Percentiles rank a stretch among this genome's conserved stretches.
phyloP scores from a whole-genome alignment of 2,888 invertebrate genomes.

The Ennomos erosarius region DNA sequence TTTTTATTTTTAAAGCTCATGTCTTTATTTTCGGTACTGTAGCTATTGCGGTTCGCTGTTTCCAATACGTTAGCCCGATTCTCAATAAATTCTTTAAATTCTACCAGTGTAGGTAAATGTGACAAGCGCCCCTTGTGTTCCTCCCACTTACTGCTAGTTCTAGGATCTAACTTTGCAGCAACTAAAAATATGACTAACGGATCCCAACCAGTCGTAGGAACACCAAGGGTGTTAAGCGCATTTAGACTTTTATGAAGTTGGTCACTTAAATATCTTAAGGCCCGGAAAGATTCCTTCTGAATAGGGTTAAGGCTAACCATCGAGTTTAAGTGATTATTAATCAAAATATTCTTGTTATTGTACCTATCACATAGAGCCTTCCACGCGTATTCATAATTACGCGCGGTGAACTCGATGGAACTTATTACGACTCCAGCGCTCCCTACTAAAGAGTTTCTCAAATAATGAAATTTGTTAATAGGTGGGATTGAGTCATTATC shows the following conservation, averaged over 20 bases:
- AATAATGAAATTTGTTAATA: background rate
- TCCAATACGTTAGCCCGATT: conserved; percentile 3
- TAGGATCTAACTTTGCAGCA: conserved; percentile 15
- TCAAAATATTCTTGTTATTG: conserved; percentile 23
- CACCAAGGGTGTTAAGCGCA: background rate
- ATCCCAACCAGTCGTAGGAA: conserved; percentile 3
- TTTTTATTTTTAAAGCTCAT: background rate
- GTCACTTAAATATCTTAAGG: conserved; percentile 19
- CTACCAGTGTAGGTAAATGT: conserved; percentile 1
- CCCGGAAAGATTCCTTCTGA: conserved; percentile 13
- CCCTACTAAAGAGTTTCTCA: background rate
- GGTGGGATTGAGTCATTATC: background rate
- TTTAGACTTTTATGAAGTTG: conserved; percentile 6
- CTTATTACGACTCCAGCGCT: background rate
- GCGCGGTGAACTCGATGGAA: background rate
- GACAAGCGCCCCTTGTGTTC: conserved; percentile 1
- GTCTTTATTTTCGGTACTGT: background rate
- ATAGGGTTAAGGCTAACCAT: conserved; percentile 14
- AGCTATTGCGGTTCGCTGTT: background rate
- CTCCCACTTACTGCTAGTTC: conserved; percentile 13
- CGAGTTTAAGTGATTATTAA: conserved; percentile 26
- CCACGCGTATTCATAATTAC: conserved; percentile 1
- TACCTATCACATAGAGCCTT: conserved; percentile 10
- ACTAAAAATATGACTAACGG: conserved; percentile 10
- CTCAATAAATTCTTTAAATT: conserved; percentile 5